These are phyloP conservation scores for Uropetala carovei DNA, from an alignment of 2,888 invertebrate genomes.

Conservation along the genomic window DNA sequence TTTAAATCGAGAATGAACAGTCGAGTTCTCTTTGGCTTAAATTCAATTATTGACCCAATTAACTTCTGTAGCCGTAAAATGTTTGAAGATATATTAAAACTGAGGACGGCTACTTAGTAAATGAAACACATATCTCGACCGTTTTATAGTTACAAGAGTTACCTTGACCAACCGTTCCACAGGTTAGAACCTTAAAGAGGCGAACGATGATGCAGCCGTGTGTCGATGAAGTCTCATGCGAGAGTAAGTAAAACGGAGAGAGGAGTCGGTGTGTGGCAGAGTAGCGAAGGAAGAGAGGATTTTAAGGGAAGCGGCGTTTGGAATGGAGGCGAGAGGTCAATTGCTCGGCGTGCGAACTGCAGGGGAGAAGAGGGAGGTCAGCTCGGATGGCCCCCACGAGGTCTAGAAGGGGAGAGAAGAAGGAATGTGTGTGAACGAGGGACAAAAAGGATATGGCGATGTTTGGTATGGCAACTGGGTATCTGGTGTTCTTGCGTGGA, in stretches of 20 bases:
- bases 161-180: too few relatives aligned
- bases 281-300: neutral
- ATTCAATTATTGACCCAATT: too few relatives aligned
- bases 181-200: too few relatives aligned
- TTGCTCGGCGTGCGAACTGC: conserved; percentile 17
- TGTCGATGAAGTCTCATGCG: too few relatives aligned
- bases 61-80: too few relatives aligned
- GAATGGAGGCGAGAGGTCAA: conserved; percentile 54
- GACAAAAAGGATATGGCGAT: neutral
- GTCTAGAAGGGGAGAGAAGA: neutral
- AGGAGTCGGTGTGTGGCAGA: neutral
- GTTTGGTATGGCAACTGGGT: neutral
- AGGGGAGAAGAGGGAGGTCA: neutral
- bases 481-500: neutral
- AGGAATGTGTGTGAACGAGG: neutral
- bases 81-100: too few relatives aligned
- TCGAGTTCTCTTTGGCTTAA: too few relatives aligned
- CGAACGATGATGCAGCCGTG: too few relatives aligned
- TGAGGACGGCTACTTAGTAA: too few relatives aligned
- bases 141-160: neutral
- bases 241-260: neutral
- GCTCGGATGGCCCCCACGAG: neutral
- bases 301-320: neutral
- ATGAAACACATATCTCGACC: neutral
- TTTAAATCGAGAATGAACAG: too few relatives aligned